Evolutionary conservation across 37 sponge, comb jelly and placozoan species (phyloP).

Genomic region (Bolinopsis microptera): DNA sequence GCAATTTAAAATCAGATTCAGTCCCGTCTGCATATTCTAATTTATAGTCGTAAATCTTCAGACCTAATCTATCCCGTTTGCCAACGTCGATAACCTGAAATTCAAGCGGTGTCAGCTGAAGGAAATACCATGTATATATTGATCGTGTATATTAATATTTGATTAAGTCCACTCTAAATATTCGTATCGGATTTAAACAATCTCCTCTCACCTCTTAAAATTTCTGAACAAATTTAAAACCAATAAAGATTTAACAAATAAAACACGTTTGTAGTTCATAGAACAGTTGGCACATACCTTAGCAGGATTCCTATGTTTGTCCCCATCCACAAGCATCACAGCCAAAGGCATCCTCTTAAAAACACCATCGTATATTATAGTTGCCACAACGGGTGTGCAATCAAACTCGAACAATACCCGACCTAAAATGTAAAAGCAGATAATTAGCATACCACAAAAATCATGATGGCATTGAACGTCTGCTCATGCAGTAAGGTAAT

Average conservation of each 20-base stretch:
- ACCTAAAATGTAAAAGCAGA: background rate
- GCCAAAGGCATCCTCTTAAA: background rate
- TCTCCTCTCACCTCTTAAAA: no score
- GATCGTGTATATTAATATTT: no score
- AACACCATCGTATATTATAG: conserved; percentile 5
- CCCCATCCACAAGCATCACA: background rate
- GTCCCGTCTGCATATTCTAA: conserved; percentile 5
- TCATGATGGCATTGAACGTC: no score
- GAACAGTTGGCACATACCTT: background rate
- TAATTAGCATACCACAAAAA: no score
- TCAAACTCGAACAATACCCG: conserved; percentile 53
- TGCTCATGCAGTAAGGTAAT: no score
- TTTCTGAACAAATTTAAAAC: no score
- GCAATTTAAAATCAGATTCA: background rate
- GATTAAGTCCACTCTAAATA: no score
- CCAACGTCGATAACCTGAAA: conserved; percentile 8
- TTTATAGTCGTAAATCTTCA: conserved; percentile 1
- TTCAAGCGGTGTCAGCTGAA: no score
- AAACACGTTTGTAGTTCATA: background rate
- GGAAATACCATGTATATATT: no score
- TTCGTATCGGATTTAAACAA: background rate
- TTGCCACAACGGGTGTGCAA: background rate
- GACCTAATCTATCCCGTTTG: background rate
- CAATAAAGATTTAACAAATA: no score
- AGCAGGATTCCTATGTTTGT: background rate